These are phyloP conservation scores for Geothlypis trichas DNA, from an alignment of 2,113 vertebrate genomes.

Conservation along the genomic window DNA sequence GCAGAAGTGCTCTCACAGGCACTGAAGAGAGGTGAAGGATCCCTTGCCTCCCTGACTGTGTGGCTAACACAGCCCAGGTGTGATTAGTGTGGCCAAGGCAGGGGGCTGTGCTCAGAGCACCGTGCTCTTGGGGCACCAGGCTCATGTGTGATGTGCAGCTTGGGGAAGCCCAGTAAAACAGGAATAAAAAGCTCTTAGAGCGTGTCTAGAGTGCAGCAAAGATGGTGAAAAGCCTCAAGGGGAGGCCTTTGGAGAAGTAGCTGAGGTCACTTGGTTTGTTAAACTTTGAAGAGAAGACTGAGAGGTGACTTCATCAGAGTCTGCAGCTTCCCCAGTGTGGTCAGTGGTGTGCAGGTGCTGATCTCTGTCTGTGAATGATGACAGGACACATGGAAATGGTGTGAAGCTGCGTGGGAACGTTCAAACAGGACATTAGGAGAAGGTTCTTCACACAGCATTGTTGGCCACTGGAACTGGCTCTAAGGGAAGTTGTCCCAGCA, in stretches of 20 bases:
- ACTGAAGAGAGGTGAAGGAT: neutral
- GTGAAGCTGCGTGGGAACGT: rapidly evolving
- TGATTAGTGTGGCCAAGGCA: neutral
- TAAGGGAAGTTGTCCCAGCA: neutral
- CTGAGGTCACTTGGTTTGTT: neutral
- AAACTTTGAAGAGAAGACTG: neutral
- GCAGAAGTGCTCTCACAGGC: neutral
- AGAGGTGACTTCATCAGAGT: neutral
- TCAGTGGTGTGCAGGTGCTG: neutral
- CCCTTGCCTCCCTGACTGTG: neutral
- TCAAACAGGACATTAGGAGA: neutral
- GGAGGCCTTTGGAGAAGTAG: neutral
- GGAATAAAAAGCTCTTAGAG: neutral
- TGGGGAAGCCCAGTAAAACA: rapidly evolving
- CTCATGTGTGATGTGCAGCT: rapidly evolving
- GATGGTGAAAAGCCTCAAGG: neutral
- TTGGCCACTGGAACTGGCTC: neutral
- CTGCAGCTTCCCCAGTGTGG: rapidly evolving
- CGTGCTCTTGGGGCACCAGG: rapidly evolving
- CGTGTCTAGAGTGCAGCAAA: neutral
- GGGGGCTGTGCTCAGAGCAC: rapidly evolving
- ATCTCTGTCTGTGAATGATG: neutral
- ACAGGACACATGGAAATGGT: neutral
- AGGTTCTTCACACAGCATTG: neutral
- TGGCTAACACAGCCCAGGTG: neutral